Evolutionary conservation across 92 coral and sea anemone species (phyloP).

Genomic region (Micromussa lordhowensis): DNA sequence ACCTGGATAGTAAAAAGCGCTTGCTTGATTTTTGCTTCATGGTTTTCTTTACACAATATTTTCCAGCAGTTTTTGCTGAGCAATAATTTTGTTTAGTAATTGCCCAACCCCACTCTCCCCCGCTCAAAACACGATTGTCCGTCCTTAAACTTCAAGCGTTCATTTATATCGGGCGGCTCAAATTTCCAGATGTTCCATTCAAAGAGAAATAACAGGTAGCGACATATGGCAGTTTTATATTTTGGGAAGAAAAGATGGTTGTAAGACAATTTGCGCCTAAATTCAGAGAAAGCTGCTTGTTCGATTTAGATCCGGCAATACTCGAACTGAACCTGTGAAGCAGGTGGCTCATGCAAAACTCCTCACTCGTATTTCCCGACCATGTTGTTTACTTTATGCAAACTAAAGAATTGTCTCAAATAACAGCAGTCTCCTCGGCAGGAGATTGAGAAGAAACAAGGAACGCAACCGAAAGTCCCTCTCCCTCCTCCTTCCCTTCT

Average conservation of each 20-base stretch:
- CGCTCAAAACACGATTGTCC: too few species aligned
- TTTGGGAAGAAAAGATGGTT: not conserved
- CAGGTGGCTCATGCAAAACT: not conserved
- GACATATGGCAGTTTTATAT: not conserved
- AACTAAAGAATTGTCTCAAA: not conserved
- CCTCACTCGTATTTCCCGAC: not conserved
- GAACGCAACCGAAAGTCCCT: not conserved
- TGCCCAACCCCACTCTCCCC: not conserved
- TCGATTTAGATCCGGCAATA: too few species aligned
- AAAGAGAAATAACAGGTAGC: not conserved
- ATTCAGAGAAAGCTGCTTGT: not conserved
- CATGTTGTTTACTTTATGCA: not conserved
- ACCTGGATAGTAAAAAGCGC: too few species aligned
- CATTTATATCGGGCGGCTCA: not conserved
- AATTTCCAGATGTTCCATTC: not conserved
- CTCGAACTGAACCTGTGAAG: not conserved
- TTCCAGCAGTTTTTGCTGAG: too few species aligned
- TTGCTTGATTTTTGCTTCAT: too few species aligned
- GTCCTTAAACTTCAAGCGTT: too few species aligned
- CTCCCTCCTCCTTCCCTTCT: not conserved
- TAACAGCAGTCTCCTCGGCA: not conserved
- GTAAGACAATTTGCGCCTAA: too few species aligned
- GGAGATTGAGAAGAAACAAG: not conserved
- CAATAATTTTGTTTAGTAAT: too few species aligned
- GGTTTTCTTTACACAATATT: too few species aligned